phyloP scores from a whole-genome alignment of 2,888 invertebrate genomes.

The Aspidapion aeneum region DNA sequence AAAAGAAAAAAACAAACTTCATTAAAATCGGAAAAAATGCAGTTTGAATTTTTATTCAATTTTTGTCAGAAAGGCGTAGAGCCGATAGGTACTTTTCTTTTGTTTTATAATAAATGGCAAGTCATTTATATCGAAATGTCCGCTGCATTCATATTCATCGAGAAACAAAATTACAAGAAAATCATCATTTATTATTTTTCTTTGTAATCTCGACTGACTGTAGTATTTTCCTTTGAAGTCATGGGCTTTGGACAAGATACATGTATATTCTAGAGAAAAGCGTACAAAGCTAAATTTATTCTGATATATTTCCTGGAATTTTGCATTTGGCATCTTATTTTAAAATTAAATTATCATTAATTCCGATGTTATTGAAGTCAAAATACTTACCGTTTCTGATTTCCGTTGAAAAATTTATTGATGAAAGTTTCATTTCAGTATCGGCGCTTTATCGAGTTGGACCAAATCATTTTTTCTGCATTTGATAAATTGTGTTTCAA shows the following conservation, averaged over 20 bases:
- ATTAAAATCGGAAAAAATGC: no score
- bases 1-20: no score
- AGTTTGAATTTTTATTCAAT: no score
- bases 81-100: no score
- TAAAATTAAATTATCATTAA: not conserved
- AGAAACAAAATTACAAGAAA: not conserved
- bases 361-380: not conserved
- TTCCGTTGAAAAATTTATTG: not conserved
- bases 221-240: not conserved
- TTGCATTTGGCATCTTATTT: not conserved
- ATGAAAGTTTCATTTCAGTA: not conserved
- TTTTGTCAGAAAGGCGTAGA: no score
- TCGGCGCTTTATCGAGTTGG: no score
- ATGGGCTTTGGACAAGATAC: not conserved
- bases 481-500: no score
- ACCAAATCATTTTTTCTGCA: no score
- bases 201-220: not conserved
- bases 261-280: not conserved
- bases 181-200: not conserved
- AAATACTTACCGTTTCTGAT: not conserved
- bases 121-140: no score
- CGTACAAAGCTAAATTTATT: not conserved
- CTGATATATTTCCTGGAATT: not conserved
- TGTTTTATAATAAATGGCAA: no score
- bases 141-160: no score